Percentiles rank a stretch among this genome's conserved stretches.
phyloP scores from a whole-genome alignment of 2,797 vertebrate genomes.

The Lophotriccus pileatus region DNA sequence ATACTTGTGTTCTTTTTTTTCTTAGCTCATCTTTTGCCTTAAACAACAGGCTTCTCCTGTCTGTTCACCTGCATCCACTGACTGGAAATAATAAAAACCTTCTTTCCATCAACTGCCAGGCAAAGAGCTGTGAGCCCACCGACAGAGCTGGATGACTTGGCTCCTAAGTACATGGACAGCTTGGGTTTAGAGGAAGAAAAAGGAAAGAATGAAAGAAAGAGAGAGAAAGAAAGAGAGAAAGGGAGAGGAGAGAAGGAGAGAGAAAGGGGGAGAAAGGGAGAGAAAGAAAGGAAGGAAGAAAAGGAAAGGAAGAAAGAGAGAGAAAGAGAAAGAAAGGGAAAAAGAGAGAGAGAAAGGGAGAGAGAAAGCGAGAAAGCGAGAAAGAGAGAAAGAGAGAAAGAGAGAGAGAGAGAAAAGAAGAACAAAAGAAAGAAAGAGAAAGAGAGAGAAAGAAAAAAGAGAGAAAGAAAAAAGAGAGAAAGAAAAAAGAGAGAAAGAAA shows the following conservation, averaged over 20 bases:
- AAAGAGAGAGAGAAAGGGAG: too few species aligned
- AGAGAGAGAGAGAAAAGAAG: too few species aligned
- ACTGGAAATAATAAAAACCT: not conserved
- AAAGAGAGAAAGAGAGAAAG: too few species aligned
- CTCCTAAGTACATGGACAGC: not conserved
- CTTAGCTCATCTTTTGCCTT: not conserved
- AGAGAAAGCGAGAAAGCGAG: too few species aligned
- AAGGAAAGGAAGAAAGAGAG: too few species aligned
- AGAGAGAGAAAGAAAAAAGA: not conserved
- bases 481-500: too few species aligned
- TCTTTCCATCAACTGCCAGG: not conserved
- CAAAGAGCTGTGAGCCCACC: not conserved
- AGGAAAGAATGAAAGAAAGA: too few species aligned
- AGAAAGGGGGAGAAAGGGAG: too few species aligned
- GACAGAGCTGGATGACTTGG: accelerated
- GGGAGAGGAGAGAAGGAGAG: too few species aligned
- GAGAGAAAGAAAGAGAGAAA: too few species aligned
- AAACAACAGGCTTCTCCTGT: not conserved
- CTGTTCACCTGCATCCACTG: not conserved
- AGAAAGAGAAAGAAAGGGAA: not conserved
- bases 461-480: not conserved
- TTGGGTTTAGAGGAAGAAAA: not conserved
- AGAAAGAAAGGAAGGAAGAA: too few species aligned
- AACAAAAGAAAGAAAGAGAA: not conserved
- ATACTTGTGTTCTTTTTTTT: accelerated